A percentile compares a stretch with the other conserved stretches of the same genome.
Conservation (phyloP, 2,888 invertebrate genomes). For the Idaea dimidiata region DNA sequence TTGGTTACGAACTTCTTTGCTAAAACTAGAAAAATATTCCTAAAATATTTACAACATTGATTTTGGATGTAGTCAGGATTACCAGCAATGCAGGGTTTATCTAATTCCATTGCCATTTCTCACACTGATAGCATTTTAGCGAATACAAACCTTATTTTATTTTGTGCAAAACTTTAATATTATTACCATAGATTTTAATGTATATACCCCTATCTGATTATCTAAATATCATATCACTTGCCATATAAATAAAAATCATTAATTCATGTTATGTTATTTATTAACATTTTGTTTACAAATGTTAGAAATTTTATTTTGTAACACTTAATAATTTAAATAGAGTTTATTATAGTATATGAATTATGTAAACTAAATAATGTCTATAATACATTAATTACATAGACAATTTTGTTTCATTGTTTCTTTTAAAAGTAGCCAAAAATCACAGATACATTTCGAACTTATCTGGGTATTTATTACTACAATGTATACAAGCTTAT, state of each 20-base stretch:
- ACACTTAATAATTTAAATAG: slow-evolving; percentile 62
- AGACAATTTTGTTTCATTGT: slow-evolving; percentile 56
- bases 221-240: slow-evolving; percentile 82
- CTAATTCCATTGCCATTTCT: slow-evolving; percentile 41
- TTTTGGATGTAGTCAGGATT: slow-evolving; percentile 40
- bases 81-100: slow-evolving; percentile 54
- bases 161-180: slow-evolving; percentile 38
- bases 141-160: slow-evolving; percentile 39
- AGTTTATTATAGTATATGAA: slow-evolving; percentile 71
- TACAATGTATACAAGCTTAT: not conserved
- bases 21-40: slow-evolving; percentile 44
- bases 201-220: slow-evolving; percentile 47
- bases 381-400: slow-evolving; percentile 80
- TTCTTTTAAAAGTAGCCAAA: not conserved
- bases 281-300: slow-evolving; percentile 57
- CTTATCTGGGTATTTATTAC: not conserved
- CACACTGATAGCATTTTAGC: slow-evolving; percentile 37
- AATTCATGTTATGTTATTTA: slow-evolving; percentile 57
- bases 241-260: slow-evolving; percentile 74
- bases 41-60: slow-evolving; percentile 36
- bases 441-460: not conserved
- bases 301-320: slow-evolving; percentile 55
- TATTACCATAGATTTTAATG: slow-evolving; percentile 51
- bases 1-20: slow-evolving; percentile 52
- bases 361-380: slow-evolving; percentile 78